A percentile compares a stretch with the other conserved stretches of the same genome.
phyloP scores from a whole-genome alignment of 2,113 vertebrate genomes.

The Orcinus orca region DNA sequence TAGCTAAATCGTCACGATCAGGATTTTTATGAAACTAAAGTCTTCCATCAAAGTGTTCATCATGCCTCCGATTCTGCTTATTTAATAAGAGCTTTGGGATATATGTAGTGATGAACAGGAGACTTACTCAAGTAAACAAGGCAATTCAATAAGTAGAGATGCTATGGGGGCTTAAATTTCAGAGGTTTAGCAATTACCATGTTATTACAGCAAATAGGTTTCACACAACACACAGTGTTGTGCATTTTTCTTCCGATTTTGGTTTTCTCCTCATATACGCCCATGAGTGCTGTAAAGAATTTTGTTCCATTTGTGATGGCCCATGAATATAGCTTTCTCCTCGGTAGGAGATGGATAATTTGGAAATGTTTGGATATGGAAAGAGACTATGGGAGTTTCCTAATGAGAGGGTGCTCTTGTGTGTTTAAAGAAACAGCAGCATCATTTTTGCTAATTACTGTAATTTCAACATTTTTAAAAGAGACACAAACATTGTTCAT shows the following conservation, averaged over 20 bases:
- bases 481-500: not conserved
- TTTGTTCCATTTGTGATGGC: not conserved
- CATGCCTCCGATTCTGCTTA: not conserved
- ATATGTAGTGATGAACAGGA: conserved; percentile 11
- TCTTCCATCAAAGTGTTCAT: not conserved
- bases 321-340: not conserved
- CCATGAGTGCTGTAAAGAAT: not conserved
- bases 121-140: conserved; percentile 44
- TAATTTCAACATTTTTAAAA: conserved; percentile 23
- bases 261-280: not conserved
- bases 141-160: conserved; percentile 44
- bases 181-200: not conserved
- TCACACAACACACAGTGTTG: not conserved
- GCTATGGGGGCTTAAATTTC: not conserved
- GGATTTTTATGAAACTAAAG: conserved; percentile 28
- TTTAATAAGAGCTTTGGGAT: conserved; percentile 34
- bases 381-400: not conserved
- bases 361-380: not conserved
- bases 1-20: not conserved
- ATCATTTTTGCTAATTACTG: not conserved
- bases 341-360: not conserved
- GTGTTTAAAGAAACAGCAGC: not conserved
- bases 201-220: conserved; percentile 10
- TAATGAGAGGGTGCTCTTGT: not conserved
- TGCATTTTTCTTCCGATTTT: conserved; percentile 22